Base-by-base conservation (phyloP, 1,140 invertebrate species). In the Drosophila nasuta region DNA sequence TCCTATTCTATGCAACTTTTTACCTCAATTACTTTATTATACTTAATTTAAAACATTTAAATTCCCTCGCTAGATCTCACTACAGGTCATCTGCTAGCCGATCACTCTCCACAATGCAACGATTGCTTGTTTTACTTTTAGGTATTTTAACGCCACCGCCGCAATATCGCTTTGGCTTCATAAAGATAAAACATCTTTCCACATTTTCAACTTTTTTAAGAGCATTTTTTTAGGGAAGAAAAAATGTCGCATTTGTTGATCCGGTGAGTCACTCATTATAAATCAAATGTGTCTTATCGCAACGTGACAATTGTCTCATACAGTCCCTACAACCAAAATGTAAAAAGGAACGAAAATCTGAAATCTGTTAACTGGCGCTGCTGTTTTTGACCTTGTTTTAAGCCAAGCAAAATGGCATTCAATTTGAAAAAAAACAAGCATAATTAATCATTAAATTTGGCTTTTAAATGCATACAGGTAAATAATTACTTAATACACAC, bases 141-240 rank as follows among this genome's bases (percentile, higher is more conserved):
- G 79, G 81, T 73, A 89, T 91, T 91, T 82, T 91, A 75, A 87
- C 87, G 87, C 87, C 82, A 89, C 25, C 54, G 65, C 77, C 81
- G 81, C 75, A 81, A 75, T 81, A 82, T 82, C 79, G 81, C 85
- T 82, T 52, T 69, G 77, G 56, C 54, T 73, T 79, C 73, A 77
- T 79, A 91, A 88, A 91, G 88, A 91, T 91, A 83, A 91, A 82
- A 70, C 66, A 91, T 91, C 82, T 87, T 91, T 91, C 82, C 79
- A 83, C 87, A 70, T 30, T 54, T 65, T 41, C 33, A 41, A 57
- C 35, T 5, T 54, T 58, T 75, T 79, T 71, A 69, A 85, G 79
- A 79, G 79, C 70, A 46, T 54, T 75, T 75, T 66, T 69, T 70
- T 25, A 41, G 45, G 15, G 8, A 13, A 5, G 35, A 30, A 33